Base-by-base conservation (phyloP, 2,888 invertebrate species). In the Psylliodes chrysocephalus region DNA sequence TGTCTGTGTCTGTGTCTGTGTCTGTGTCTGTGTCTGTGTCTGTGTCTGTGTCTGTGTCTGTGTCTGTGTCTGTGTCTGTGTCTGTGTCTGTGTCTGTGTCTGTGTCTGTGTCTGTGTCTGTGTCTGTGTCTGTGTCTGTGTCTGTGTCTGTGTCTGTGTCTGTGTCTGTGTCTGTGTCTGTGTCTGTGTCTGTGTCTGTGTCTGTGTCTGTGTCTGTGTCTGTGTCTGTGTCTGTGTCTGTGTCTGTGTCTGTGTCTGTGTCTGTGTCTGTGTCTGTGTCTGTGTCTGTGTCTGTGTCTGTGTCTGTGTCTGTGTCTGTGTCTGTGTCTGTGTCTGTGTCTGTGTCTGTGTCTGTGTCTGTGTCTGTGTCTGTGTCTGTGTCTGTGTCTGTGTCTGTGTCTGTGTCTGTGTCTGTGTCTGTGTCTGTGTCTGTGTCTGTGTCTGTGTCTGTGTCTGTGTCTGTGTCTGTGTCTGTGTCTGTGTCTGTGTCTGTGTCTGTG, bases 381-480 rank as follows among this genome's bases (percentile, higher is more conserved):
- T 30, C 8, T 30, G 30, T 30, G 8, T 30, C 8, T 30, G 30
- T 30, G 30, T 30, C 8, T 38, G 38, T 38, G 38, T 38, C 8
- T 38, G 38, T 38, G 38, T 38, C 8, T 38, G 38, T 38, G 38
- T 38, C 8, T 38, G 38, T 38, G 38, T 38, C 8, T 38, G 38
- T 38, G 38, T 38, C 3, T 38, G 38, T 38, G 38, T 38, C 8
- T 38, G 38, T 14, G 38, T 38, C 8, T 38, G 38, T 38, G 38
- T 38, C 8, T 38, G 38, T 14, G 38, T 38, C 8, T 38, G 38
- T 38, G 38, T 38, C 8, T 38, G 38, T 38, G 38, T 15, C 8
- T 10, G 38, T 38, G 38, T 38, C 8, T 15, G 38, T 38, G 38
- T 38, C 8, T 10, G 38, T 38, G 38, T 38, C 8, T 15, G 38